Percentiles rank a stretch among this genome's conserved stretches.
Evolutionary conservation across 2,113 vertebrate genomes (phyloP).

Genomic region (Salvelinus namaycush): DNA sequence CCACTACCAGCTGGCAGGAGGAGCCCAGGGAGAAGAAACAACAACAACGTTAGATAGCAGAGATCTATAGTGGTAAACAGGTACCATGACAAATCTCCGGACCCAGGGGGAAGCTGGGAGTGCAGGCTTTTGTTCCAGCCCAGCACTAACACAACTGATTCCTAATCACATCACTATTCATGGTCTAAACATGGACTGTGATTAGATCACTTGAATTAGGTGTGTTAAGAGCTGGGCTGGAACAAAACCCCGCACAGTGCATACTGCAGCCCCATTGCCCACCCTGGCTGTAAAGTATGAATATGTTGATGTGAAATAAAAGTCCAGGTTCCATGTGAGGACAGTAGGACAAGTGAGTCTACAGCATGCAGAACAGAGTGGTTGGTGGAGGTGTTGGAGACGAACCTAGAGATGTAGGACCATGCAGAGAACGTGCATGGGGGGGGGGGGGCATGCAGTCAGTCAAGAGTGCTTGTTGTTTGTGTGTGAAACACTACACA

Average conservation of each 20-base stretch:
- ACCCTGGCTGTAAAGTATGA: background rate
- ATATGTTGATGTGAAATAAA: background rate
- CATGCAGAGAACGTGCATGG: conserved; percentile 69
- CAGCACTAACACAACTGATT: no score
- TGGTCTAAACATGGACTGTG: no score
- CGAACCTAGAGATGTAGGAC: conserved; percentile 45
- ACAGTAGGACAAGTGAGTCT: conserved; percentile 41
- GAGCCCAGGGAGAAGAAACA: conserved; percentile 27
- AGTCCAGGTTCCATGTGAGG: conserved; percentile 6
- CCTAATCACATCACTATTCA: no score
- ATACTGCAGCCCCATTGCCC: no score
- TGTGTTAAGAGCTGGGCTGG: no score
- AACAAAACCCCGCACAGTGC: no score
- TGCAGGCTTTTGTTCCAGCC: no score
- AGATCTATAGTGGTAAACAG: conserved; percentile 13
- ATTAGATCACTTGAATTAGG: no score
- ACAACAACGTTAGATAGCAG: conserved; percentile 12
- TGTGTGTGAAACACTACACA: conserved; percentile 26
- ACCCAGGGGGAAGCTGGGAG: no score
- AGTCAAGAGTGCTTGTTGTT: conserved; percentile 58
- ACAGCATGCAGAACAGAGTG: conserved; percentile 53
- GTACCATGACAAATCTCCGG: no score
- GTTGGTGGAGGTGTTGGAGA: conserved; percentile 31
- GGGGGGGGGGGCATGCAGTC: conserved; percentile 60
- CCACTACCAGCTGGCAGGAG: conserved; percentile 15